Evolutionary conservation across 2,113 vertebrate genomes (phyloP).

Genomic region (Thinocorus orbignyianus): DNA sequence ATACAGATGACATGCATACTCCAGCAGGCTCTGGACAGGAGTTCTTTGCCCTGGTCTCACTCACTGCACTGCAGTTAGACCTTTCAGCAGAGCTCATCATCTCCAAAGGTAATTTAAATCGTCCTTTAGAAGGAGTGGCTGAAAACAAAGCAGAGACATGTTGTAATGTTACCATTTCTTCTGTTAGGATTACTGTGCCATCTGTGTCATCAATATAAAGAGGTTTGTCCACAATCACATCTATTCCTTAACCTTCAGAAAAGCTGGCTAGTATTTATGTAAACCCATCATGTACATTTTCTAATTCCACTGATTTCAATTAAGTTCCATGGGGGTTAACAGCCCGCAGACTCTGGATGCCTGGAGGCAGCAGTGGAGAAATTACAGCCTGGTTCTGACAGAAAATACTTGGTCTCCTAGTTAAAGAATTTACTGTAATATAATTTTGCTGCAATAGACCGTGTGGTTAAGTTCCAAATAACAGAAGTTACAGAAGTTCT

Average conservation of each 20-base stretch:
- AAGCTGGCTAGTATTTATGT: background rate
- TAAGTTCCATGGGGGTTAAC: background rate
- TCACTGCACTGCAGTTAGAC: background rate
- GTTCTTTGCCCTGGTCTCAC: slow-evolving; percentile 8
- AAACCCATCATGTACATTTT: background rate
- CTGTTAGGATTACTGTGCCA: background rate
- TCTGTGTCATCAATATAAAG: background rate
- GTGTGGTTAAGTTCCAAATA: background rate
- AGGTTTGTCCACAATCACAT: background rate
- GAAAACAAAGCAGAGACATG: slow-evolving; percentile 6
- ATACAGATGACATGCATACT: background rate
- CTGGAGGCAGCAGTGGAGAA: background rate
- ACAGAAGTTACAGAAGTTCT: background rate
- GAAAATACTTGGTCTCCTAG: background rate
- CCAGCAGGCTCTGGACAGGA: background rate
- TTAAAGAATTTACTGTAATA: background rate
- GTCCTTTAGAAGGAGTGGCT: slow-evolving; percentile 71
- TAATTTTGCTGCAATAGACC: background rate
- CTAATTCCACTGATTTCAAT: background rate
- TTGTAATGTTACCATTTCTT: background rate
- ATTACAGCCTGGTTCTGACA: background rate
- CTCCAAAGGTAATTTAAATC: slow-evolving; percentile 79
- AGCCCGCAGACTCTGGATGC: background rate
- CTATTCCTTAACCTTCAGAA: background rate
- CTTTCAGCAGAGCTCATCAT: slow-evolving; percentile 73